Evolutionary conservation across 2,888 invertebrate genomes (phyloP), one percentile per base, ranked within the genome.

Genomic region (Lampropteryx suffumata): DNA sequence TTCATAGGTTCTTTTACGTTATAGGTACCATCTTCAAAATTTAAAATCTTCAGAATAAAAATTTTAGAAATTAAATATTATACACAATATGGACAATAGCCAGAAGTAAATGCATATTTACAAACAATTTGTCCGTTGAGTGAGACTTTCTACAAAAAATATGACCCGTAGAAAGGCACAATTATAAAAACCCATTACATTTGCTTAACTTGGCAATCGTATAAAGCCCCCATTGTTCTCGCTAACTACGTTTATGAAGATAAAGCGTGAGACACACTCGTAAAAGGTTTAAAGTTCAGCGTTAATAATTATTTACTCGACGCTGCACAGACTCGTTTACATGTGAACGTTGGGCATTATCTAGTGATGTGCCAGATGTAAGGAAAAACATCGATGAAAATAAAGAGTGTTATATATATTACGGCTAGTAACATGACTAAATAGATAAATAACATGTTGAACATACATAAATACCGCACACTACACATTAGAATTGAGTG

Each of bases 261-360:
- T 57, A 61, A 59, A 61, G 59, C 57, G 62, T 60, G 60, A 62
- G 57, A 60, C 55, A 58, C 51, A 52, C 60, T 59, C 61, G 57
- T 63, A 61, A 59, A 61, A 57, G 55, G 58, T 54, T 59, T 61
- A 60, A 62, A 60, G 60, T 62, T 62, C 55, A 60, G 50, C 53
- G 57, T 55, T 60, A 60, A 67, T 67, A 65, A 65, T 67, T 69
- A 68, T 71, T 70, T 65, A 68, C 67, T 63, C 61, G 53, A 62
- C 64, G 62, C 61, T 62, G 69, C 64, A 60, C 61, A 63, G 61
- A 63, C 59, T 63, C 68, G 64, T 63, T 67, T 63, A 62, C 59
- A 62, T 57, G 57, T 56, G 57, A 62, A 57, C 55, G 57, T 56
- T 41, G 50, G 55, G 53, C 46, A 36, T 42, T 39, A 43, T 17